Conservation (phyloP, 2,797 vertebrate species). For the Mormyrus hasselquistii region DNA sequence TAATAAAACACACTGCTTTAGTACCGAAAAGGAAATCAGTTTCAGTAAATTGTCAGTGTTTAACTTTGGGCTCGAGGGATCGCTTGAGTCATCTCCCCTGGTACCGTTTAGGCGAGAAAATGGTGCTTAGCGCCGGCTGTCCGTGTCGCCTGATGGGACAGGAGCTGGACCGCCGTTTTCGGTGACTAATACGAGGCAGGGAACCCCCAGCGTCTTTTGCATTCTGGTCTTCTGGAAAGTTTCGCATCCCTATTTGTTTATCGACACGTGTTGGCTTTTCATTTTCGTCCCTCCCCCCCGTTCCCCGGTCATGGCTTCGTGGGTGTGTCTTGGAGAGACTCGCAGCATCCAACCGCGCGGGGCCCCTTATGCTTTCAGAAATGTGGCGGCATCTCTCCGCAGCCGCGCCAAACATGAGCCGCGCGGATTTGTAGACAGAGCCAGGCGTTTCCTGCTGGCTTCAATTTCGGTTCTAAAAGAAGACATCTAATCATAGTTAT, state of each 20-base stretch:
- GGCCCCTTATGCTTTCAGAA: background rate
- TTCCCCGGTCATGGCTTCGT: background rate
- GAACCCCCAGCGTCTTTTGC: conserved; percentile 25
- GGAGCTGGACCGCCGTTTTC: conserved; percentile 18
- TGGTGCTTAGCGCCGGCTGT: background rate
- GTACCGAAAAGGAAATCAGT: conserved; percentile 1
- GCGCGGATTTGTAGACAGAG: background rate
- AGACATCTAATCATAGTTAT: background rate
- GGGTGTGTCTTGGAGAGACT: background rate
- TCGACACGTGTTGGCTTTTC: background rate
- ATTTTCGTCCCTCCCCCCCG: background rate
- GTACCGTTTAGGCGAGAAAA: conserved; percentile 29
- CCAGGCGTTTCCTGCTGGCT: background rate
- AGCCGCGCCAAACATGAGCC: background rate
- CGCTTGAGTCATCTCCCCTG: background rate
- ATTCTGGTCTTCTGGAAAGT: conserved; percentile 23
- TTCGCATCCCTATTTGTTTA: background rate
- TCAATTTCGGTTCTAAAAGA: background rate
- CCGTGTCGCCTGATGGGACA: conserved; percentile 6
- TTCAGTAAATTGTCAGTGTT: conserved; percentile 20
- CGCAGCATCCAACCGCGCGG: background rate
- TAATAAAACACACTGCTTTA: conserved; percentile 35
- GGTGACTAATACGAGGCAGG: conserved; percentile 24
- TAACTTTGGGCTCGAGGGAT: conserved; percentile 22
- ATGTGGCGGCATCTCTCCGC: background rate